These are phyloP conservation scores for Adrianichthys oophorus DNA, from an alignment of 2,797 vertebrate species.

Conservation along the genomic window DNA sequence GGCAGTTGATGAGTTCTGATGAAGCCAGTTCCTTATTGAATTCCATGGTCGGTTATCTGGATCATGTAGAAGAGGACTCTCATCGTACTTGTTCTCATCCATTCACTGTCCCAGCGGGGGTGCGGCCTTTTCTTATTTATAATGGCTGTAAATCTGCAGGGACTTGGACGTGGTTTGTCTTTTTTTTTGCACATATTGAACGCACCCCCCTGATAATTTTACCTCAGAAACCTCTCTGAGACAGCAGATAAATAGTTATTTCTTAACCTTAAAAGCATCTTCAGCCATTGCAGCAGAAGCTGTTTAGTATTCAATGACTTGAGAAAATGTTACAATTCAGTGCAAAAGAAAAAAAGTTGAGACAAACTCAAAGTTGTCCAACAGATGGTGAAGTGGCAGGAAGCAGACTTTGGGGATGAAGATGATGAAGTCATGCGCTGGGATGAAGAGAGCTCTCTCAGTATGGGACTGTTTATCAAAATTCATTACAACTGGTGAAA, in stretches of 20 bases:
- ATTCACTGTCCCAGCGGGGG: conserved; percentile 63
- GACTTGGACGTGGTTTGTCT: conserved; percentile 48
- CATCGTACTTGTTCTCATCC: conserved; percentile 56
- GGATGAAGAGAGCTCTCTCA: conserved; percentile 49
- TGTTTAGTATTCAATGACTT: too few species aligned
- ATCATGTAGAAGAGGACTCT: conserved; percentile 64
- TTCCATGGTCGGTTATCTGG: conserved; percentile 71
- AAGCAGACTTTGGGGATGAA: conserved; percentile 57
- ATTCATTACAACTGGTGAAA: conserved; percentile 38
- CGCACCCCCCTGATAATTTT: conserved; percentile 55
- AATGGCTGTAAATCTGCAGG: conserved; percentile 48
- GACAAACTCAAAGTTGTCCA: conserved; percentile 42
- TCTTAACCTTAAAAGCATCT: conserved; percentile 5
- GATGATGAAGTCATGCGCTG: conserved; percentile 40
- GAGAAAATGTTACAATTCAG: too few species aligned
- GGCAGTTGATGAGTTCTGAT: conserved; percentile 74
- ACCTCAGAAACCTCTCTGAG: conserved; percentile 55
- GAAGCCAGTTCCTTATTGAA: conserved; percentile 72
- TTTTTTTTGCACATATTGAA: conserved; percentile 28
- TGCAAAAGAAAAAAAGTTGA: conserved; percentile 1
- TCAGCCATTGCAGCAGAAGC: too few species aligned
- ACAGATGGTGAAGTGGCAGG: conserved; percentile 62
- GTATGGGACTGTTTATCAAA: conserved; percentile 57
- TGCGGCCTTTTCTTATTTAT: conserved; percentile 63
- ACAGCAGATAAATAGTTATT: conserved; percentile 14